These are phyloP conservation scores for Toxotes jaculatrix DNA, from an alignment of 2,113 vertebrate genomes.

Conservation along the genomic window DNA sequence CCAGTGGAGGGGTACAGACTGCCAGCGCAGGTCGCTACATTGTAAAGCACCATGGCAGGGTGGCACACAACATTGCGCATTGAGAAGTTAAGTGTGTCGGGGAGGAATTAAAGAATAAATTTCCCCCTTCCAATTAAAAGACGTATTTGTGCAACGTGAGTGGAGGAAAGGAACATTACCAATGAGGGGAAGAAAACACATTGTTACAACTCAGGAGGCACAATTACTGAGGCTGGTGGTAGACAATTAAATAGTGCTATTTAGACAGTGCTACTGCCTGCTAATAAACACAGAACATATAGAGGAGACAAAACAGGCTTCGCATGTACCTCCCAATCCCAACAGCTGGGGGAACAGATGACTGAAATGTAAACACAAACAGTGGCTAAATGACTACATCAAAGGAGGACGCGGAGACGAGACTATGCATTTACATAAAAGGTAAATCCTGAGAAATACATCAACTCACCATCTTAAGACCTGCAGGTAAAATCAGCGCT, in stretches of 20 bases:
- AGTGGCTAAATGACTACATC: slow-evolving; percentile 37
- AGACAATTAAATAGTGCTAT: slow-evolving; percentile 75
- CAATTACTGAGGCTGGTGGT: slow-evolving; percentile 72
- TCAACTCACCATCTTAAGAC: background rate
- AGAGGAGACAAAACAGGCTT: slow-evolving; percentile 48
- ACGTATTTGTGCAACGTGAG: slow-evolving; percentile 68
- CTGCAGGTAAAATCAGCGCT: slow-evolving; percentile 2
- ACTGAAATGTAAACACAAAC: slow-evolving; percentile 66
- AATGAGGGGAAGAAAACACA: slow-evolving; percentile 72
- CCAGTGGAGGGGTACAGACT: slow-evolving; percentile 65
- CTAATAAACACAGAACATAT: slow-evolving; percentile 72
- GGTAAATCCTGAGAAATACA: background rate
- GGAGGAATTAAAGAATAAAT: slow-evolving; percentile 77
- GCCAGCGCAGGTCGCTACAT: slow-evolving; percentile 72
- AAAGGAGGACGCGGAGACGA: slow-evolving; percentile 18
- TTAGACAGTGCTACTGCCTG: slow-evolving; percentile 62
- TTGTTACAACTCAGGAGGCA: slow-evolving; percentile 78
- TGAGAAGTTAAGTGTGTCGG: slow-evolving; percentile 64
- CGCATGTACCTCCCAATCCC: slow-evolving; percentile 31
- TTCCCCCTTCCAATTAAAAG: slow-evolving; percentile 77
- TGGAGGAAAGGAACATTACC: slow-evolving; percentile 67
- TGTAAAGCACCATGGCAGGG: slow-evolving; percentile 79
- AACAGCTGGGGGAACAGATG: slow-evolving; percentile 70
- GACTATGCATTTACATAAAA: slow-evolving; percentile 7
- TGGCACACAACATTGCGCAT: slow-evolving; percentile 58